Percentiles rank a stretch among this genome's conserved stretches.
Evolutionary conservation across 2,888 invertebrate genomes (phyloP).

Genomic region (Noctua janthe): DNA sequence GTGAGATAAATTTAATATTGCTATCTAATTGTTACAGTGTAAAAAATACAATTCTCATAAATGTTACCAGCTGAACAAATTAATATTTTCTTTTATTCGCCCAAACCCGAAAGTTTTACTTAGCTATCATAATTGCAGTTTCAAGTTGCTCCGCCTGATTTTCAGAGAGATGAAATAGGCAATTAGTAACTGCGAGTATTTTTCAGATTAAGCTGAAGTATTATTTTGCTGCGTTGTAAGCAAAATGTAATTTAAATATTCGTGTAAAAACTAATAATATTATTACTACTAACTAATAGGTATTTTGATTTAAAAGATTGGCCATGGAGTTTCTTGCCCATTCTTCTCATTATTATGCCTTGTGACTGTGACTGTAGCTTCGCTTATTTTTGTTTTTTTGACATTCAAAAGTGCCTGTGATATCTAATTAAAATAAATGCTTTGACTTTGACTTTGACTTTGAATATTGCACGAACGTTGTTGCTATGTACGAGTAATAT

Average conservation of each 20-base stretch:
- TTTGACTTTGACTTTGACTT: no score
- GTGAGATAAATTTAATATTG: no score
- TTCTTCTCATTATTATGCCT: no score
- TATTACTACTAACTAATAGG: no score
- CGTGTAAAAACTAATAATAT: background rate
- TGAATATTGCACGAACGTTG: background rate
- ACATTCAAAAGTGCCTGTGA: no score
- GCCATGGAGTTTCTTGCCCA: no score
- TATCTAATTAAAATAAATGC: no score
- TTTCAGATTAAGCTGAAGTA: constrained; percentile 46
- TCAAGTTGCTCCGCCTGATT: constrained; percentile 69
- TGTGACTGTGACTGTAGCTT: no score
- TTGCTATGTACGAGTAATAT: background rate
- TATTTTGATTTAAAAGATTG: no score
- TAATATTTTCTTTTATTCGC: constrained; percentile 37
- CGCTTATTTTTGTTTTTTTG: no score
- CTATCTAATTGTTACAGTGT: background rate
- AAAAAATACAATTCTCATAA: background rate
- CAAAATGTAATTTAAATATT: constrained; percentile 26
- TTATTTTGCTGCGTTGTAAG: constrained; percentile 36
- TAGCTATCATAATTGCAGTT: constrained; percentile 74
- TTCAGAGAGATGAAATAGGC: constrained; percentile 74
- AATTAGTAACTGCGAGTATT: constrained; percentile 73
- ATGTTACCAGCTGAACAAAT: constrained; percentile 15
- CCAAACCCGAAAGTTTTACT: constrained; percentile 62